Evolutionary conservation across 2,888 invertebrate genomes (phyloP).

Genomic region (Erebia ligea): DNA sequence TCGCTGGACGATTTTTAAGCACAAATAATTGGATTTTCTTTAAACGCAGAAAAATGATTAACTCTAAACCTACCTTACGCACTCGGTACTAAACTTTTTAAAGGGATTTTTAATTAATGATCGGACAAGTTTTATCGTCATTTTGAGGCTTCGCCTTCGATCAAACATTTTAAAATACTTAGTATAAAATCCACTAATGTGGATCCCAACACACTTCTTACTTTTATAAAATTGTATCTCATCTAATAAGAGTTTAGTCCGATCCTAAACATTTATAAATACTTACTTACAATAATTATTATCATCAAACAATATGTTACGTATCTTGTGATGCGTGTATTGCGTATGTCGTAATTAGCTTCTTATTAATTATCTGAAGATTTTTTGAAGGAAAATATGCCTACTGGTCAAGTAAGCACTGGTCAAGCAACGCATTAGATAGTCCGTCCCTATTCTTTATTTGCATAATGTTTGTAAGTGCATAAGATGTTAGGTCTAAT

Average conservation of each 20-base stretch:
- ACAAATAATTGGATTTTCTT: neutral
- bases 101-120: slow-evolving; percentile 16
- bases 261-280: slow-evolving; percentile 8
- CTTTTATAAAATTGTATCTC: neutral
- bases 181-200: neutral
- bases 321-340: slow-evolving; percentile 31
- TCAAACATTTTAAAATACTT: slow-evolving; percentile 3
- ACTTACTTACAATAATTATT: neutral
- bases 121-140: slow-evolving; percentile 27
- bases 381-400: too few relatives aligned
- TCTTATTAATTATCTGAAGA: too few relatives aligned
- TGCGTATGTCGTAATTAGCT: too few relatives aligned
- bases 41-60: too few relatives aligned
- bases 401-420: too few relatives aligned
- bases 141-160: neutral
- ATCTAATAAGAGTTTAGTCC: slow-evolving; percentile 6
- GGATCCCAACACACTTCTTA: neutral
- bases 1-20: too few relatives aligned
- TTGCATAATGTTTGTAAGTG: too few relatives aligned
- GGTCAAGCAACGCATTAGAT: too few relatives aligned
- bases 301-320: slow-evolving; percentile 17
- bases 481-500: too few relatives aligned
- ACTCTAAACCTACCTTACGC: slow-evolving; percentile 53
- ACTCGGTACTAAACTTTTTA: slow-evolving; percentile 47
- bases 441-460: too few relatives aligned